phyloP scores from a whole-genome alignment of 23 tunicate genomes.

The Styela plicata region DNA sequence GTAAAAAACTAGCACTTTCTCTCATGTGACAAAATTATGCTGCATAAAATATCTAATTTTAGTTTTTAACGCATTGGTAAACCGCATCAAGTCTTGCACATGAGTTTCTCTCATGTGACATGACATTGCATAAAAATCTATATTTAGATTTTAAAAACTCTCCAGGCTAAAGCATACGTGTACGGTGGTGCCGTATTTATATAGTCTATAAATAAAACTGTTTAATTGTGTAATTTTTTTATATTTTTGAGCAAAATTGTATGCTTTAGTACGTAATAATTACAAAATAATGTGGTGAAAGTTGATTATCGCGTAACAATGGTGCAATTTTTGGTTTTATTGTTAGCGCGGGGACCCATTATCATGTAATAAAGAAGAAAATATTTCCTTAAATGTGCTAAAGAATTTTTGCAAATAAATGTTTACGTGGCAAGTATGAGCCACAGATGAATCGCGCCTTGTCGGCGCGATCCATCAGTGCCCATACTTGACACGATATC shows the following conservation, averaged over 20 bases:
- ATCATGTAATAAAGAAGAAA: background rate
- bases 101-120: background rate
- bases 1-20: background rate
- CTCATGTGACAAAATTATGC: background rate
- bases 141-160: background rate
- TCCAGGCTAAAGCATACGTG: background rate
- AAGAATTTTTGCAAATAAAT: background rate
- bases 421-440: background rate
- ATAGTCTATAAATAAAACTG: background rate
- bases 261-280: background rate
- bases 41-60: background rate
- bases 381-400: background rate
- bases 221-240: background rate
- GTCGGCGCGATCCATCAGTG: too few species aligned
- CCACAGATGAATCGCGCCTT: background rate
- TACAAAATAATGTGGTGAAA: background rate
- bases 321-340: background rate
- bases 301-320: background rate
- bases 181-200: background rate
- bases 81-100: background rate
- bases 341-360: background rate
- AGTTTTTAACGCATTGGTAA: background rate
- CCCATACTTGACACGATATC: background rate
- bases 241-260: too few species aligned
- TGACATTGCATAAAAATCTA: background rate